Evolutionary conservation across 2,888 invertebrate genomes (phyloP).

Genomic region (Brachyopa scutellaris): DNA sequence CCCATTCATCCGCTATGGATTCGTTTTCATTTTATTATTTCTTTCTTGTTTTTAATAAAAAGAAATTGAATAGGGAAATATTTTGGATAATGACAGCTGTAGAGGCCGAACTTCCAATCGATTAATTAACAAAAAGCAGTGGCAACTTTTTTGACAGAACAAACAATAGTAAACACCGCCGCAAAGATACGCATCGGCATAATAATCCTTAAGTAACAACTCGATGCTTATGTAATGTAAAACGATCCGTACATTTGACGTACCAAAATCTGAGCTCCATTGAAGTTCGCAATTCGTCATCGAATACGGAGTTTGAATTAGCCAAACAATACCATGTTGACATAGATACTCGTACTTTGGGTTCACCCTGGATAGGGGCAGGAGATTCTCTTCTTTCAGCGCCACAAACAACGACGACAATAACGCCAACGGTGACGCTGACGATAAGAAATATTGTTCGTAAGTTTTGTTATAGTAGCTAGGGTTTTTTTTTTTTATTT

Average conservation of each 20-base stretch:
- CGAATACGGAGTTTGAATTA: slow-evolving; percentile 8
- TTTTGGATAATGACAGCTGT: not conserved
- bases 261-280: not conserved
- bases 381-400: not conserved
- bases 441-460: not conserved
- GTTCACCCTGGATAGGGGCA: not conserved
- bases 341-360: not conserved
- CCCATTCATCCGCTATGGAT: not conserved
- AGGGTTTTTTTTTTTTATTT: not conserved
- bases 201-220: not conserved
- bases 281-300: slow-evolving; percentile 8
- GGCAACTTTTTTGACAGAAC: too few species aligned
- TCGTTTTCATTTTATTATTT: too few species aligned
- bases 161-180: too few species aligned
- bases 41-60: not conserved
- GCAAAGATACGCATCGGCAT: too few species aligned
- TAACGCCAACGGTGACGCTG: too few species aligned
- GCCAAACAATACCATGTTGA: slow-evolving; percentile 1
- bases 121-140: not conserved
- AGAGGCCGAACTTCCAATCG: not conserved
- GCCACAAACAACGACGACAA: not conserved
- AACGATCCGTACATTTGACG: not conserved
- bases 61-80: not conserved
- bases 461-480: not conserved
- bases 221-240: slow-evolving; percentile 1